These are phyloP conservation scores for Phrynocephalus guinanensis DNA, from an alignment of 2,797 vertebrate species.

Conservation along the genomic window DNA sequence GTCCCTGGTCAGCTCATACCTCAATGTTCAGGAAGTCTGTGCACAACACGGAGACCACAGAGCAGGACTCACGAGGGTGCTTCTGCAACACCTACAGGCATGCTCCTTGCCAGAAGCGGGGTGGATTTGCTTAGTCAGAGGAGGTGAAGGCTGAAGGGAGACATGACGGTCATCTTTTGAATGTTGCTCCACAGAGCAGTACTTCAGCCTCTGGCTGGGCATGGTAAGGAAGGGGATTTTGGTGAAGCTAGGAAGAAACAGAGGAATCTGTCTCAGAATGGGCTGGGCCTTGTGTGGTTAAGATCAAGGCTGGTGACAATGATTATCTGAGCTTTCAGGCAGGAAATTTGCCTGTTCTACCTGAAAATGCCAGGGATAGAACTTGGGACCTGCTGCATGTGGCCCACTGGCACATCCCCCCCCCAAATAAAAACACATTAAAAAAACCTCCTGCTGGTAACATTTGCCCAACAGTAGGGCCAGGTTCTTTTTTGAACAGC, in stretches of 20 bases:
- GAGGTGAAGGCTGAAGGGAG: not conserved
- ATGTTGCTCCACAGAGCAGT: not conserved
- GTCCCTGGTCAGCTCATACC: not conserved
- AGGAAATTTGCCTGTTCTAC: too few relatives aligned
- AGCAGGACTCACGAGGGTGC: not conserved
- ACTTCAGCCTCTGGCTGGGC: not conserved
- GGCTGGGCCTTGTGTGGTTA: too few relatives aligned
- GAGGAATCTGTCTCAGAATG: too few relatives aligned
- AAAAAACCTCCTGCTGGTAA: not conserved
- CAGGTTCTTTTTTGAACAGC: not conserved
- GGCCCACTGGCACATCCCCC: too few relatives aligned
- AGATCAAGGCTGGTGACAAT: too few relatives aligned
- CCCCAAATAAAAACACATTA: too few relatives aligned
- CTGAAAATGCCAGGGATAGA: too few relatives aligned
- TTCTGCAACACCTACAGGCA: not conserved
- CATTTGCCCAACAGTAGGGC: not conserved
- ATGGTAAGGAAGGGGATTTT: not conserved
- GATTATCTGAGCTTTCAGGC: too few relatives aligned
- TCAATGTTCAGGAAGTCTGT: not conserved
- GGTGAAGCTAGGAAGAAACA: not conserved
- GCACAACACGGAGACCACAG: not conserved
- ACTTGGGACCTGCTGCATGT: too few relatives aligned
- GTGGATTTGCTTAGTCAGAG: not conserved
- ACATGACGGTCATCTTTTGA: not conserved
- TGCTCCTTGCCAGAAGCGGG: not conserved